phyloP scores from a whole-genome alignment of 2,888 invertebrate species.

The Euspilapteryx auroguttella region DNA sequence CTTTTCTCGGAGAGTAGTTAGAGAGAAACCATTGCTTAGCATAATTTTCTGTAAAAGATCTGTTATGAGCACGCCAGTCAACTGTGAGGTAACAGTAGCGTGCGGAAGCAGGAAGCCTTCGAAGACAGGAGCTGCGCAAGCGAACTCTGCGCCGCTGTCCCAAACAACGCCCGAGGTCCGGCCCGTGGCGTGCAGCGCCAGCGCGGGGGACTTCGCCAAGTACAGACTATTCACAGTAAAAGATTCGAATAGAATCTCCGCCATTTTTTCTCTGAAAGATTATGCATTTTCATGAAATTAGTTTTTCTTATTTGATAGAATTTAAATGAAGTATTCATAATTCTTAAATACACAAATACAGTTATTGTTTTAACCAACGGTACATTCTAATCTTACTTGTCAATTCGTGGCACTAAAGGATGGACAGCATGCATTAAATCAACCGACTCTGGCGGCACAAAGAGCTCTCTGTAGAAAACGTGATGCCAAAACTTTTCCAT shows the following conservation, averaged over 20 bases:
- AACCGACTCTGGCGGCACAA: conserved; percentile 80
- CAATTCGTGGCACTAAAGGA: conserved; percentile 77
- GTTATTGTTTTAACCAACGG: too few species aligned
- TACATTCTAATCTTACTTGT: too few species aligned
- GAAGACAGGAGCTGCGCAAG: conserved; percentile 51
- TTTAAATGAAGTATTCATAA: too few species aligned
- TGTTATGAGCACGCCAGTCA: conserved; percentile 79
- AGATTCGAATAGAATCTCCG: conserved; percentile 54
- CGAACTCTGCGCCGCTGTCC: conserved; percentile 49
- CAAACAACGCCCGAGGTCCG: conserved; percentile 53
- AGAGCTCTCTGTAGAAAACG: conserved; percentile 79
- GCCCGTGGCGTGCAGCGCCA: conserved; percentile 50
- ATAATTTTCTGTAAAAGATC: conserved; percentile 85
- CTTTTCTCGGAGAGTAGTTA: conserved; percentile 84
- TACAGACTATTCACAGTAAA: conserved; percentile 54
- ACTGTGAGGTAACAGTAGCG: conserved; percentile 78
- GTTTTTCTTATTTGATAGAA: too few species aligned
- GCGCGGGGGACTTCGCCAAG: conserved; percentile 43
- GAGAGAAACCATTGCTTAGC: conserved; percentile 80
- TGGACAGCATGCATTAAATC: conserved; percentile 79
- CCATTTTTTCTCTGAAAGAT: conserved; percentile 64
- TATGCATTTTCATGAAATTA: too few species aligned
- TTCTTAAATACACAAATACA: too few species aligned
- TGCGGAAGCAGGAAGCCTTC: conserved; percentile 78
- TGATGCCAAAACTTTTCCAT: conserved; percentile 91